Conservation (phyloP, 2,113 vertebrate genomes). For the Pelecanoides urinatrix region DNA sequence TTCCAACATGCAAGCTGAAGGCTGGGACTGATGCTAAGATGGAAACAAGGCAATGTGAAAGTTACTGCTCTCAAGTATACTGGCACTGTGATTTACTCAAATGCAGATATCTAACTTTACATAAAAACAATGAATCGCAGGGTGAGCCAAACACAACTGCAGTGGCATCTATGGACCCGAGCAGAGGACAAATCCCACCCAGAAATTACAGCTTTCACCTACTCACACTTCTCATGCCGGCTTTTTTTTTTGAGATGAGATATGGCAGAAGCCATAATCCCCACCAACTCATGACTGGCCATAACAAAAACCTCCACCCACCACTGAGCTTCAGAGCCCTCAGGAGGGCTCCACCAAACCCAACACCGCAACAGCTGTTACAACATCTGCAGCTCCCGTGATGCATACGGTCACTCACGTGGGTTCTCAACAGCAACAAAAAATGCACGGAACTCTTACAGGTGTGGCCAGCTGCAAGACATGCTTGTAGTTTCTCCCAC, state of each 20-base stretch:
- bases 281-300: not conserved
- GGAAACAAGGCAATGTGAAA: not conserved
- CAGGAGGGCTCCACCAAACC: not conserved
- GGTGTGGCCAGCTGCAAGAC: not conserved
- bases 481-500: accelerated
- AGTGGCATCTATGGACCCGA: too few species aligned
- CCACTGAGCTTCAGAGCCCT: not conserved
- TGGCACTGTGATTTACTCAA: not conserved
- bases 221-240: accelerated
- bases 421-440: accelerated
- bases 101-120: accelerated
- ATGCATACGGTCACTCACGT: accelerated
- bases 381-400: not conserved
- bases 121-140: not conserved
- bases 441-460: accelerated
- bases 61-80: not conserved
- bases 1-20: not conserved
- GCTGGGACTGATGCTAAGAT: not conserved
- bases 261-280: not conserved
- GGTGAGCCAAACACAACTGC: not conserved
- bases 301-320: not conserved
- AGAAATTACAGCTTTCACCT: not conserved
- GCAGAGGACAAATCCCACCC: not conserved
- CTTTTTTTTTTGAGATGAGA: too few species aligned
- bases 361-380: not conserved